A percentile compares a stretch with the other conserved stretches of the same genome.
These are phyloP conservation scores for Melospiza melodia DNA, from an alignment of 2,113 vertebrate genomes.

Conservation along the genomic window DNA sequence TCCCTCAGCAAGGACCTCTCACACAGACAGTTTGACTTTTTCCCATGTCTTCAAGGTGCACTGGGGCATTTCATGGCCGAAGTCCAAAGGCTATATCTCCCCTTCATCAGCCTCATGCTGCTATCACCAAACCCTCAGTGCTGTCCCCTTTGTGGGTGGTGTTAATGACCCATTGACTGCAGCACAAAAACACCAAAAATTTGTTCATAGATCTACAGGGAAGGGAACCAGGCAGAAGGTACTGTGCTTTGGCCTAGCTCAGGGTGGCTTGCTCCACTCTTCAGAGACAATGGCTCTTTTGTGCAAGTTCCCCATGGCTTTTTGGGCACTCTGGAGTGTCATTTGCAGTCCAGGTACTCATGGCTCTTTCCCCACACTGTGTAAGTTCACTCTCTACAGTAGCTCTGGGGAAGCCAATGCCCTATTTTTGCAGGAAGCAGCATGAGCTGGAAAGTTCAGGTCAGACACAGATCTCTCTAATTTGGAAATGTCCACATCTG, in stretches of 20 bases:
- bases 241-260: background rate
- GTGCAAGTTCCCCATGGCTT: background rate
- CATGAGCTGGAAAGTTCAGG: background rate
- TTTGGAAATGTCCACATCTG: background rate
- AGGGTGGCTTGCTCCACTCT: background rate
- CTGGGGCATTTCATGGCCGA: background rate
- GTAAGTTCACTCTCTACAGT: background rate
- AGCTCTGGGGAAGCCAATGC: background rate
- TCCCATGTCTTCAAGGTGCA: background rate
- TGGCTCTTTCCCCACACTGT: fast-evolving
- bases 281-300: background rate
- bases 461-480: background rate
- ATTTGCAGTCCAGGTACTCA: background rate
- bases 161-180: background rate
- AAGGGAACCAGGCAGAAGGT: background rate
- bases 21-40: fast-evolving
- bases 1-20: background rate
- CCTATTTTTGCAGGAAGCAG: background rate
- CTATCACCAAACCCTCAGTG: background rate
- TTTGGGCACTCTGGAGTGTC: background rate
- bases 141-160: fast-evolving
- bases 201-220: background rate
- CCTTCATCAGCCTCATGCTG: background rate
- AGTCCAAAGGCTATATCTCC: background rate
- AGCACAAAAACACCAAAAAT: background rate